phyloP scores from a whole-genome alignment of 2,888 invertebrate genomes.

The Cephus spinipes region DNA sequence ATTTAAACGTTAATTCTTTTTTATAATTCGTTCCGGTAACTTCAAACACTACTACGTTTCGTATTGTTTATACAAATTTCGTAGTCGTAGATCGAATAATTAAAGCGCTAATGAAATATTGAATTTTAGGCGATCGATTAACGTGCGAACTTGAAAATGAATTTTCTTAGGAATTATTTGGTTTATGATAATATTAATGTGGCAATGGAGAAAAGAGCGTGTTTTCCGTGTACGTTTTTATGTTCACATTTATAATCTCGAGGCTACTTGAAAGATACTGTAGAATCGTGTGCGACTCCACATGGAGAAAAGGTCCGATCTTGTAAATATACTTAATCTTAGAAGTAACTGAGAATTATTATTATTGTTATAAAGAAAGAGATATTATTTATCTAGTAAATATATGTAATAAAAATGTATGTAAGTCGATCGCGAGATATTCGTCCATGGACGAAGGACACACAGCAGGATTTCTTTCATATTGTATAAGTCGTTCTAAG shows the following conservation, averaged over 20 bases:
- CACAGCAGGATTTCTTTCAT: neutral
- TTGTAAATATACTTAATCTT: neutral
- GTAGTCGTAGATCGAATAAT: neutral
- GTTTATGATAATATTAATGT: neutral
- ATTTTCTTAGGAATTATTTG: neutral
- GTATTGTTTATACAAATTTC: neutral
- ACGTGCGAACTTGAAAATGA: neutral
- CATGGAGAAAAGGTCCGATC: neutral
- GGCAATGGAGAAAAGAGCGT: neutral
- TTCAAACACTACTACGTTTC: too few species aligned
- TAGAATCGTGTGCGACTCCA: neutral
- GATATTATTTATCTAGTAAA: neutral
- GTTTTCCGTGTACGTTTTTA: neutral
- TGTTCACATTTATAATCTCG: neutral
- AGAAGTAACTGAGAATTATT: neutral
- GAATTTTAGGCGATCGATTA: neutral
- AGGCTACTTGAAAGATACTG: neutral
- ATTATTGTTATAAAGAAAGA: neutral
- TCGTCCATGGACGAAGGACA: neutral
- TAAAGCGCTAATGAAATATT: neutral
- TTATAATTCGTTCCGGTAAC: neutral
- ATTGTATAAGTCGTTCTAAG: neutral
- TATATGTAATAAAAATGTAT: neutral
- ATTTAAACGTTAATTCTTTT: neutral
- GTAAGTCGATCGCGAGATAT: neutral